Base-by-base conservation (phyloP, 2,888 invertebrate genomes). In the Molorchus minor region DNA sequence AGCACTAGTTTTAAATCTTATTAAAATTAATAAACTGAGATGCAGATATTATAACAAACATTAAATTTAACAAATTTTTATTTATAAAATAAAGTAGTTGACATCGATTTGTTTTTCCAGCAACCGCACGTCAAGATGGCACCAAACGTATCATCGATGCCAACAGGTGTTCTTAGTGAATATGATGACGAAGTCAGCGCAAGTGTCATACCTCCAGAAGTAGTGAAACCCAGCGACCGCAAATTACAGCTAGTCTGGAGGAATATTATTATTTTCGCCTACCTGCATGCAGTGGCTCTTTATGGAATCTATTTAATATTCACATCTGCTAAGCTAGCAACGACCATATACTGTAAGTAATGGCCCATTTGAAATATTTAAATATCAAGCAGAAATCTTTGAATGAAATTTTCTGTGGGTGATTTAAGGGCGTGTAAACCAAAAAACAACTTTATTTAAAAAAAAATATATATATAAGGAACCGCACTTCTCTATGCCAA, bases 251-350 rank as follows among this genome's bases (percentile, higher is more conserved):
- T 90, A 43, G 94, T 94, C 4, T 94, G 94, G 94, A 85, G 90
- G 67, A 94, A 94, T 76, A 90, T 94, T 45, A 79, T 89, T n/a
- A 83, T 90, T 1, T 93, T 94, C 75, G 81, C 83, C 5, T 90
- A 89, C 75, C 84, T 94, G 61, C 94, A 94, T 77, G 33, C 87
- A 45, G 89, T 88, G 1, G 90, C 92, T 0, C 52, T 93, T 0
- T 93, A 92, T 75, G 94, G 94, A 47, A 78, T 87, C 2, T 93
- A 88, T 78, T 83, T 92, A 13, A 83, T 87, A 75, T 79, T 93
- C 21, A 87, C 90, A 51, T 88, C 90, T 2, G 92, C 93, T 25
- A 90, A 88, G 83, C 83, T 89, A 81, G 81, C 82, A 67, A 94
- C 94, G 7, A 81, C 86, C 55, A 70, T 88, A 61, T 88, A 88